These are phyloP conservation scores for Orthonychiurus folsomi DNA, from an alignment of 2,888 invertebrate species.

Conservation along the genomic window DNA sequence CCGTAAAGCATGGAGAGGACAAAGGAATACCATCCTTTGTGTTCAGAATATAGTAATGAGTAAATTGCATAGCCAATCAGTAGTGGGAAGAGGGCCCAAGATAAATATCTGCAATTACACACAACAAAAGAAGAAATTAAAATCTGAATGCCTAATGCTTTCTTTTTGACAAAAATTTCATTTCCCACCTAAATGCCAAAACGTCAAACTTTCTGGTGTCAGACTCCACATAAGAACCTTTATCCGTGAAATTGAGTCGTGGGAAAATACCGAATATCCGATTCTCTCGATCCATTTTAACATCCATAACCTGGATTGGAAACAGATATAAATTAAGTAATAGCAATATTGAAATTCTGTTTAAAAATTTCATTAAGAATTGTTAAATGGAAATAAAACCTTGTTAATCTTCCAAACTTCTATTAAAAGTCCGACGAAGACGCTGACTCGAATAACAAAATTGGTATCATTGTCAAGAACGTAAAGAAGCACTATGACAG, in stretches of 20 bases:
- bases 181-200: conserved; percentile 72
- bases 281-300: conserved; percentile 64
- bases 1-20: conserved; percentile 94
- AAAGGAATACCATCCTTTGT: conserved; percentile 99
- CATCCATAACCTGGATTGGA: conserved; percentile 58
- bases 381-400: conserved; percentile 43
- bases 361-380: too few relatives aligned
- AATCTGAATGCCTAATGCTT: too few relatives aligned
- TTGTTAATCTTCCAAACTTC: conserved; percentile 99
- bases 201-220: conserved; percentile 89
- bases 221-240: conserved; percentile 91
- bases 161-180: too few relatives aligned
- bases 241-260: conserved; percentile 71
- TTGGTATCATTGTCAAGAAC: conserved; percentile 98
- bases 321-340: conserved; percentile 12
- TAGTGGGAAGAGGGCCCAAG: conserved; percentile 91
- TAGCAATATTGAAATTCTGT: too few relatives aligned
- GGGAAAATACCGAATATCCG: conserved; percentile 71
- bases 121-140: conserved; percentile 3
- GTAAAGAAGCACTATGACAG: conserved; percentile 86
- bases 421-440: conserved; percentile 87
- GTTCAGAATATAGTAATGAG: conserved; percentile 76
- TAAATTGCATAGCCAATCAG: conserved; percentile 88
- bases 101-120: conserved; percentile 57
- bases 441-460: conserved; percentile 85